A percentile compares a stretch with the other conserved stretches of the same genome.
Evolutionary conservation across 2,888 invertebrate species (phyloP).

Genomic region (Omphaloscelis lunosa): DNA sequence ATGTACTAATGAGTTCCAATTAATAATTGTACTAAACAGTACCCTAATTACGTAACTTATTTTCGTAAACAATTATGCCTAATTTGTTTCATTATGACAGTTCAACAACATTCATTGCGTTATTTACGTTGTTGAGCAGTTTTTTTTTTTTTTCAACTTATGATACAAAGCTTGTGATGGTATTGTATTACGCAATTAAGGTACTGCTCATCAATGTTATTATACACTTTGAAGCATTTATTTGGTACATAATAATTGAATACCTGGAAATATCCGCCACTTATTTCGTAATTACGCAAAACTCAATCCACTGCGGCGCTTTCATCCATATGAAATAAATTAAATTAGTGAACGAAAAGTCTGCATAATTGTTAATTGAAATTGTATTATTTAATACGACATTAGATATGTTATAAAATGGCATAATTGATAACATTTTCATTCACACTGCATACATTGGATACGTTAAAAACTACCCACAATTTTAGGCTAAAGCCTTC

Average conservation of each 20-base stretch:
- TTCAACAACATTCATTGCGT: no score
- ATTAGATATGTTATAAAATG: neutral
- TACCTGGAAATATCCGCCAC: neutral
- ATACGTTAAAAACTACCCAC: conserved; percentile 1
- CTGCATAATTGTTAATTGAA: neutral
- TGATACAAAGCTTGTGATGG: no score
- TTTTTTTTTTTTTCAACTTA: no score
- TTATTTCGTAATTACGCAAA: conserved; percentile 26
- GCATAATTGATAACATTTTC: neutral
- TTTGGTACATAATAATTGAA: neutral
- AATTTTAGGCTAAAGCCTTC: conserved; percentile 7
- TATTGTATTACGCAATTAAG: no score
- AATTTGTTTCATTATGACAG: no score
- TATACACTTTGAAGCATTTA: neutral
- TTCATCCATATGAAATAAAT: neutral
- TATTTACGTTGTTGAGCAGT: no score
- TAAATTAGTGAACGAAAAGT: neutral
- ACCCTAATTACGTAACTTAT: no score
- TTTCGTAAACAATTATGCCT: no score
- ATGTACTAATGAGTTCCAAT: neutral
- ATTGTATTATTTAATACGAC: neutral
- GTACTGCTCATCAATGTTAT: neutral
- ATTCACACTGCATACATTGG: neutral
- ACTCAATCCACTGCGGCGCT: neutral
- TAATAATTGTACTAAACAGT: conserved; percentile 1